Percentiles rank a stretch among this genome's conserved stretches.
phyloP scores from a whole-genome alignment of 2,797 vertebrate species.

The Platyrinchus mystaceus region DNA sequence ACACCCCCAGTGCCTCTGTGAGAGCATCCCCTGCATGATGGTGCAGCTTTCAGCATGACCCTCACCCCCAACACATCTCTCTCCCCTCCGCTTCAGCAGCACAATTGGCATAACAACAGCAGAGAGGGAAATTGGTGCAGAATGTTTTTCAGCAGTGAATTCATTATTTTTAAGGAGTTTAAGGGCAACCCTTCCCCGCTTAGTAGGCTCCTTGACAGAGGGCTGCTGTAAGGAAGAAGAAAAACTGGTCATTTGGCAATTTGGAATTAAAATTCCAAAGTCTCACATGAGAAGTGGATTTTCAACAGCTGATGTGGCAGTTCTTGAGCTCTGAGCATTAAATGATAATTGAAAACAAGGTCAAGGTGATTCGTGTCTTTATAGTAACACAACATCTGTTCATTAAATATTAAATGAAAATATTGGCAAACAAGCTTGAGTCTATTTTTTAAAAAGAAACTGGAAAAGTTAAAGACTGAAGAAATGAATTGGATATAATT shows the following conservation, averaged over 20 bases:
- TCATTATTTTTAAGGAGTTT: not conserved
- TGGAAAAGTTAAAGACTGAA: not conserved
- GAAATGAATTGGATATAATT: slow-evolving; percentile 2
- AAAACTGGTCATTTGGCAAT: not conserved
- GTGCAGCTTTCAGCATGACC: fast-evolving
- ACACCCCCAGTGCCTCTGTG: fast-evolving
- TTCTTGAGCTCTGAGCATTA: not conserved
- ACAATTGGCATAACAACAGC: not conserved
- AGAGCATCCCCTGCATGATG: fast-evolving
- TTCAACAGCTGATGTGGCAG: not conserved
- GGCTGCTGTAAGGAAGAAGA: not conserved
- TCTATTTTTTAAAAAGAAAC: not conserved
- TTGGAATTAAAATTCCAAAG: not conserved
- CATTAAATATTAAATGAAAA: slow-evolving; percentile 11
- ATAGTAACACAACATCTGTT: not conserved
- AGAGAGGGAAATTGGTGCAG: not conserved
- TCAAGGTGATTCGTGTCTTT: not conserved
- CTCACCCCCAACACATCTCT: not conserved
- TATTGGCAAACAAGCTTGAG: not conserved
- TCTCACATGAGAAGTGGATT: not conserved
- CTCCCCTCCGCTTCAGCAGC: not conserved
- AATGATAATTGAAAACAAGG: slow-evolving; percentile 20
- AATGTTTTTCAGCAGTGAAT: not conserved
- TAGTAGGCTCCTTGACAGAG: not conserved
- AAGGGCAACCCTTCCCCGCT: not conserved